phyloP scores from a whole-genome alignment of 2,888 invertebrate species.

The Mylabris sibirica region DNA sequence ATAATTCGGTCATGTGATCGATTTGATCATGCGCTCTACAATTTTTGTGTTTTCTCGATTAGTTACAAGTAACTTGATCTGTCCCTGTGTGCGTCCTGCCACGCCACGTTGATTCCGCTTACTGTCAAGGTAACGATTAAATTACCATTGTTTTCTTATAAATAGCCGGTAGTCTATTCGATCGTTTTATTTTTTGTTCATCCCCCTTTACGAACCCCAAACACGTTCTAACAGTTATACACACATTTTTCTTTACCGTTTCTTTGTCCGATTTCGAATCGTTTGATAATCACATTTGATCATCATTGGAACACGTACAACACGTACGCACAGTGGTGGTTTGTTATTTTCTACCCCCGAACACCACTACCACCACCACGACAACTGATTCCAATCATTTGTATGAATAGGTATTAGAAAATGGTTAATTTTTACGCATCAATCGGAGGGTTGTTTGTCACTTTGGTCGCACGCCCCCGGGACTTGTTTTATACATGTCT shows the following conservation, averaged over 20 bases:
- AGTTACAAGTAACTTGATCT: neutral
- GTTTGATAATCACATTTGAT: slow-evolving; percentile 12
- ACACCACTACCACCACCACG: neutral
- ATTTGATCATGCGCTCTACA: too few relatives aligned
- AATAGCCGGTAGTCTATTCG: neutral
- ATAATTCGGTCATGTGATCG: too few relatives aligned
- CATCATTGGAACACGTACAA: neutral
- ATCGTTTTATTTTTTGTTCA: neutral
- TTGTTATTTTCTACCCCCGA: neutral
- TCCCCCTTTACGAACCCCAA: neutral
- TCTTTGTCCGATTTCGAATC: neutral
- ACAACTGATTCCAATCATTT: neutral
- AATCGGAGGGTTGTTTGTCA: neutral
- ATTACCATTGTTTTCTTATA: neutral
- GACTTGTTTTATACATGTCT: neutral
- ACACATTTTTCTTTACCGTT: neutral
- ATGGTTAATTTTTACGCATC: neutral
- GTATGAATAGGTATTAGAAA: neutral
- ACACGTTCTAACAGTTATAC: neutral
- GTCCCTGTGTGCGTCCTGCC: neutral
- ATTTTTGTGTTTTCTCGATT: too few relatives aligned
- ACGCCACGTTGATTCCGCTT: neutral
- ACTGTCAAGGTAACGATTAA: slow-evolving; percentile 7
- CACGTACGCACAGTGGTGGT: neutral
- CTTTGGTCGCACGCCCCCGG: neutral